phyloP scores from a whole-genome alignment of 1,140 invertebrate genomes.

The Caenorhabditis latens region DNA sequence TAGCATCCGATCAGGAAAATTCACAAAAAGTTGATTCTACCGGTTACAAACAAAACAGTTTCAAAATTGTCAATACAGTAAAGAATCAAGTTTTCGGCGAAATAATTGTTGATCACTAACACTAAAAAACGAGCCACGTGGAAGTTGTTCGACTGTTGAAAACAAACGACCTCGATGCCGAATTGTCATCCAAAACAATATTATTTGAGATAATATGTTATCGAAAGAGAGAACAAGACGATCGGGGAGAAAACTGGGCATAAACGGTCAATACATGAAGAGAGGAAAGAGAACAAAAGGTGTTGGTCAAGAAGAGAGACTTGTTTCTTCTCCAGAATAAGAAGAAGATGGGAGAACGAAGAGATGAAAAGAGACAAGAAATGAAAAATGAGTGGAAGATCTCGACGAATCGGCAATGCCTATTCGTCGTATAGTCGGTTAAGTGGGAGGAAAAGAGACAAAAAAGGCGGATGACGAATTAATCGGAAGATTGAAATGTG shows the following conservation, averaged over 20 bases:
- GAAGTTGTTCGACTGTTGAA: background rate
- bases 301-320: background rate
- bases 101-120: too few species aligned
- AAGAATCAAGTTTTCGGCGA: background rate
- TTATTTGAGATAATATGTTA: constrained; percentile 8
- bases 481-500: background rate
- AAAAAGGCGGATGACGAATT: constrained; percentile 1
- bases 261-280: background rate
- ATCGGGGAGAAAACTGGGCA: background rate
- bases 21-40: too few species aligned
- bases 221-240: background rate
- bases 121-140: background rate
- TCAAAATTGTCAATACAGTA: too few species aligned
- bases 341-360: background rate
- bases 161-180: background rate
- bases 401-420: constrained; percentile 24
- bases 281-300: background rate
- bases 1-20: too few species aligned
- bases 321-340: background rate
- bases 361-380: background rate
- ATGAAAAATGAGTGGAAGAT: background rate
- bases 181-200: background rate
- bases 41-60: too few species aligned
- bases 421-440: constrained; percentile 40
- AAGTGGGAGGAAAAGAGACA: background rate